Evolutionary conservation across 2,797 vertebrate species (phyloP), one percentile per base, ranked within the genome.

Genomic region (Ceryle rudis): DNA sequence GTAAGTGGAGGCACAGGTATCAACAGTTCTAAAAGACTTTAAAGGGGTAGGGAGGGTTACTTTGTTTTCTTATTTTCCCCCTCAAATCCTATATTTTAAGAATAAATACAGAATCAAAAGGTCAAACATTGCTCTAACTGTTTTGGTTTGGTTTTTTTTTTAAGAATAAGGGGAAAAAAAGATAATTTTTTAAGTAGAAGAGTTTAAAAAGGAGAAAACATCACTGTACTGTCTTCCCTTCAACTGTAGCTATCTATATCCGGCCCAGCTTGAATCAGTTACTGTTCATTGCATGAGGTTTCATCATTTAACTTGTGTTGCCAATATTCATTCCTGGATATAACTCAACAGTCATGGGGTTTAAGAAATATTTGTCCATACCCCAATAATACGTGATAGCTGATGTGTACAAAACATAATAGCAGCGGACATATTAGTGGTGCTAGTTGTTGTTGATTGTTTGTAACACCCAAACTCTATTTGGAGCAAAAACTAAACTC

Each of bases 251-350:
- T 89, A 84, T 88, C 91, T 73, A 25, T 80, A 94, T 85, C 73
- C 13, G 0, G 35, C 86, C 78, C 93, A 96, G 81, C 90, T 97
- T 95, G 93, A 94, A 95, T 67, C 83, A 85, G 90, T 94, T 95
- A 96, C 71, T 70, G 57, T 47, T 95, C 88, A 44, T 80, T 93
- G 78, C 78, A 82, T 37, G 86, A 89, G 35, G 86, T 93, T 97
- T 95, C 92, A 92, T 87, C 93, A 95, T 94, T 95, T 92, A 95
- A 87, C 66, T 93, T 89, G 17, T 18, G 52, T 55, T 97, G 96
- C 90, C 93, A 95, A 65, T 64, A 92, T 90, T 94, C 90, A 79
- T 94, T 95, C 88, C 90, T 90, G 94, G 80, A 95, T 93, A 62
- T 82, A 96, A 82, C 33, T 94, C 81, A 91, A 91, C 51, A 96